Evolutionary conservation across 1,140 invertebrate species (phyloP), one percentile per base, ranked within the genome.

Genomic region (Phymastichus coffea): DNA sequence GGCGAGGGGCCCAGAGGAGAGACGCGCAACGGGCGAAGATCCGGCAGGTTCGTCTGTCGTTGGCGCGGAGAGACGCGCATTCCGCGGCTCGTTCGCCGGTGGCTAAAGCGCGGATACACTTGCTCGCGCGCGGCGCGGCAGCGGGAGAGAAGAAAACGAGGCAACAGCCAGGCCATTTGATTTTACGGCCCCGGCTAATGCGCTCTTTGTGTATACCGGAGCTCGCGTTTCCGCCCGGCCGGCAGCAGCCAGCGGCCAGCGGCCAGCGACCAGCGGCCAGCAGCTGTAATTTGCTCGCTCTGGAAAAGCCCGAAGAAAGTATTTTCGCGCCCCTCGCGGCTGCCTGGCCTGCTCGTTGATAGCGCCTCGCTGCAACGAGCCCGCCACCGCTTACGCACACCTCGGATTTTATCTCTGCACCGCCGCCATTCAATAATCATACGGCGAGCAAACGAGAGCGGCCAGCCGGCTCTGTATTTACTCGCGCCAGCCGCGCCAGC

Each of bases 131-230:
- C 17, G 20, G n/a, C 43, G 22, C n/a, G 9, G 46, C 26, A 17
- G 4, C 3, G n/a, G 6, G 46, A 25, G 35, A 35, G 14, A n/a
- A 22, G 6, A 19, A 6, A 7, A 57, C 44, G 57, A 66, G 66
- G 65, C n/a, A n/a, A n/a, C n/a, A n/a, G n/a, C n/a, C n/a, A n/a
- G 66, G 73, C 70, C 73, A 76, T 78, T 78, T 78, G 77, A 78
- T 76, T 78, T 78, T 78, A 78, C 73, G 72, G 66, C 71, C 70
- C 64, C 64, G 68, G 76, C 75, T 78, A 78, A 78, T 78, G 76
- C 72, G 73, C 74, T 76, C 75, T 77, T 77, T 78, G 75, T 78
- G 74, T 77, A 33, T 33, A 76, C 70, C 63, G 65, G 67, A 72
- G 73, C 72, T 71, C 73, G 69, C 53, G 68, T 76, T 75, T 76